phyloP scores from a whole-genome alignment of 2,797 vertebrate genomes.

The Tragopan temminckii region DNA sequence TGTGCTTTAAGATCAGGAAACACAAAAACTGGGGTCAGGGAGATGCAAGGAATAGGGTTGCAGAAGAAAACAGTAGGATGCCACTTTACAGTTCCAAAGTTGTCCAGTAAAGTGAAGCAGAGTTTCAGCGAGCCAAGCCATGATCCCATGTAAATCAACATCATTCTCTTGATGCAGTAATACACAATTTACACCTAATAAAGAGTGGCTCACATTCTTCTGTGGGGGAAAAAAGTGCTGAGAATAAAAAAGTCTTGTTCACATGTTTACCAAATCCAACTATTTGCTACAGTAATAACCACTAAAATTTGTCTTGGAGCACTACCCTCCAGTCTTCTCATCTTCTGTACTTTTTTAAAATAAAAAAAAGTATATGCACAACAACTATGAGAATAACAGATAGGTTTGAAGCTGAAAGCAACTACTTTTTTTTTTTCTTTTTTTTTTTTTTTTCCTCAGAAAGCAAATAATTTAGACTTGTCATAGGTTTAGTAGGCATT shows the following conservation, averaged over 20 bases:
- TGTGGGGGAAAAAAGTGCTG: slow-evolving; percentile 18
- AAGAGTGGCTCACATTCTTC: slow-evolving; percentile 55
- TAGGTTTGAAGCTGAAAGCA: slow-evolving; percentile 7
- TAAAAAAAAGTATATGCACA: neutral
- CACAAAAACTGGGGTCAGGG: neutral
- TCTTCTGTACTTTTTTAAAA: neutral
- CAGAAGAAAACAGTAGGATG: slow-evolving; percentile 18
- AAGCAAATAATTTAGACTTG: neutral
- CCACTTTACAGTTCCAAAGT: neutral
- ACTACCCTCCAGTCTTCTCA: slow-evolving; percentile 19
- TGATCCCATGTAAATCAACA: slow-evolving; percentile 25
- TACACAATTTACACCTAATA: slow-evolving; percentile 73
- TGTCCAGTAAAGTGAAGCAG: slow-evolving; percentile 10
- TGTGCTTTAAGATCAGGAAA: slow-evolving; percentile 37
- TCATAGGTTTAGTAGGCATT: slow-evolving; percentile 21
- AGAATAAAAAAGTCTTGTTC: slow-evolving; percentile 65
- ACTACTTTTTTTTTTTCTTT: neutral
- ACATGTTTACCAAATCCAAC: slow-evolving; percentile 47
- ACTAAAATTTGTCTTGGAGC: slow-evolving; percentile 65
- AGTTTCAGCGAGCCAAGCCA: slow-evolving; percentile 31
- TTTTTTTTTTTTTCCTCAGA: slow-evolving; percentile 14
- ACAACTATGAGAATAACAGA: slow-evolving; percentile 7
- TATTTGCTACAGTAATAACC: slow-evolving; percentile 58
- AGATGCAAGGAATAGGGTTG: slow-evolving; percentile 15
- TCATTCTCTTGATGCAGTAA: slow-evolving; percentile 49